A percentile compares a stretch with the other conserved stretches of the same genome.
Conservation (phyloP, 2,113 vertebrate species). For the Emydocephalus ijimae region DNA sequence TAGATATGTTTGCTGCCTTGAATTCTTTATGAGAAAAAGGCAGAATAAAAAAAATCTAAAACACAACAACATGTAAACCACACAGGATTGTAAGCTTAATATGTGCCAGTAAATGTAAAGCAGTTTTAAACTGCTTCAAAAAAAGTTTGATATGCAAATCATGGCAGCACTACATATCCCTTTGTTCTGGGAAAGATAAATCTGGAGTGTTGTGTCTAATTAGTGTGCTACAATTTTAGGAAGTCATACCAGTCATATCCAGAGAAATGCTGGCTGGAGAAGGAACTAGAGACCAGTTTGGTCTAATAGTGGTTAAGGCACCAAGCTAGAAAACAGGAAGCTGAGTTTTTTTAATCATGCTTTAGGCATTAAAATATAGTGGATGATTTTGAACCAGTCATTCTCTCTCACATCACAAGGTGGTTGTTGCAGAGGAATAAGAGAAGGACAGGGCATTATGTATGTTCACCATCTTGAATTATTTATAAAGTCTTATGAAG, state of each 20-base stretch:
- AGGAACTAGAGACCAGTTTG: not conserved
- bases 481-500: not conserved
- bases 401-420: not conserved
- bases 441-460: not conserved
- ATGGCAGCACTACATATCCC: not conserved
- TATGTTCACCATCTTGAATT: not conserved
- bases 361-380: not conserved
- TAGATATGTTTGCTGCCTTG: not conserved
- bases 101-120: not conserved
- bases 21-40: not conserved
- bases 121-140: not conserved
- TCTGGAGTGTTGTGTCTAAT: not conserved
- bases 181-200: not conserved
- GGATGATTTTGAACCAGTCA: not conserved
- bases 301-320: not conserved
- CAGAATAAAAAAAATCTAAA: not conserved
- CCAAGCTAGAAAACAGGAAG: not conserved
- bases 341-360: not conserved
- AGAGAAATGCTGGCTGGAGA: not conserved
- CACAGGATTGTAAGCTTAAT: not conserved
- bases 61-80: not conserved
- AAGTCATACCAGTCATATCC: not conserved
- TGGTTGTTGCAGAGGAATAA: not conserved
- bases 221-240: not conserved
- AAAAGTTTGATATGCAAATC: not conserved